These are phyloP conservation scores for Drosophila prostipennis DNA, from an alignment of 2,888 invertebrate species.

Conservation along the genomic window DNA sequence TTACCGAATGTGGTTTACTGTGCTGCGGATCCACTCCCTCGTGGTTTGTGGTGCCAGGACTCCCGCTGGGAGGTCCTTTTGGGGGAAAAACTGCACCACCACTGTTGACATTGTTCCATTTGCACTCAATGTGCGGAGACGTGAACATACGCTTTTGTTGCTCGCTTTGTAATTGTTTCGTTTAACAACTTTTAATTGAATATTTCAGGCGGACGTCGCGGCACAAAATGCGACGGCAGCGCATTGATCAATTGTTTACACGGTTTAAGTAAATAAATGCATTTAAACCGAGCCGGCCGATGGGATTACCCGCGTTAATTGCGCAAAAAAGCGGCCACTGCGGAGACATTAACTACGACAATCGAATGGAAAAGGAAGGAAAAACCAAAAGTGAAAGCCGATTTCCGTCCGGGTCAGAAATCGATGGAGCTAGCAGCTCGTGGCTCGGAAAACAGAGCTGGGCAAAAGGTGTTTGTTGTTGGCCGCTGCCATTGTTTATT, in stretches of 20 bases:
- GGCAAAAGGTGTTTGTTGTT: conserved; percentile 13
- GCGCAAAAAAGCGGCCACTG: conserved; percentile 37
- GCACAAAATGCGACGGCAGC: conserved; percentile 26
- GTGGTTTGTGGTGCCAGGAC: conserved; percentile 13
- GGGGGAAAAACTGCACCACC: conserved; percentile 9
- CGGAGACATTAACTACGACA: conserved; percentile 27
- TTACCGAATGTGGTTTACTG: not conserved
- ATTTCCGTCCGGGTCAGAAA: conserved; percentile 19
- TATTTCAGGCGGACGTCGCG: conserved; percentile 54
- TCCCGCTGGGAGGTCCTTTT: conserved; percentile 5
- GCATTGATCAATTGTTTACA: conserved; percentile 67
- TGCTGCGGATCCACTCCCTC: not conserved
- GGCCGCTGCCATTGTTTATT: conserved; percentile 54
- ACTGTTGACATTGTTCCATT: conserved; percentile 34
- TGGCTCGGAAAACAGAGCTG: not conserved
- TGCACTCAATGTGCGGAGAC: conserved; percentile 16
- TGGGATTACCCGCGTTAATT: conserved; percentile 44
- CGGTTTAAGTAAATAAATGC: conserved; percentile 67
- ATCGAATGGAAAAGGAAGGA: not conserved
- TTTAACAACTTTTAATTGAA: conserved; percentile 74
- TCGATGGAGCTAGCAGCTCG: conserved; percentile 27
- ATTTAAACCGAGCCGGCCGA: conserved; percentile 39
- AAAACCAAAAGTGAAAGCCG: conserved; percentile 35
- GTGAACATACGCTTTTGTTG: conserved; percentile 24
- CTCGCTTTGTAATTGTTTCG: conserved; percentile 67